phyloP scores from a whole-genome alignment of 1,140 invertebrate species.

The Popillia japonica region DNA sequence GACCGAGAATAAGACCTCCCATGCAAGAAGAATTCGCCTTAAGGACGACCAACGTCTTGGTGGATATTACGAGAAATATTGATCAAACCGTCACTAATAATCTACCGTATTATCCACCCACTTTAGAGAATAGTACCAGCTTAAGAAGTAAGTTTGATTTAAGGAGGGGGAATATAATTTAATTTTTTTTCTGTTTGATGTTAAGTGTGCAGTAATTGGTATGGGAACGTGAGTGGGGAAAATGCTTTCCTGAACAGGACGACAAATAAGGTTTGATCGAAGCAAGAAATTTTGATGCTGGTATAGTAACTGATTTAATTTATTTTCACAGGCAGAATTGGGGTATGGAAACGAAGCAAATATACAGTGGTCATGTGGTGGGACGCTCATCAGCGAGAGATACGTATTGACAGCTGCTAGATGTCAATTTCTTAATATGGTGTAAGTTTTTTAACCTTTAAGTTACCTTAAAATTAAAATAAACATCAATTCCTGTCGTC shows the following conservation, averaged over 20 bases:
- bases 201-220: neutral
- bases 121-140: conserved; percentile 11
- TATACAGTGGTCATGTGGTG: conserved; percentile 64
- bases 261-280: neutral
- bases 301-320: neutral
- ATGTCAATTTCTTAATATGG: conserved; percentile 61
- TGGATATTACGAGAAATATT: neutral
- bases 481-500: no score
- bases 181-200: neutral
- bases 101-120: neutral
- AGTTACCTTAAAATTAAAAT: no score
- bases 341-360: conserved; percentile 46
- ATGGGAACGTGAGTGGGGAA: neutral
- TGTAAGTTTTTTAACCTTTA: neutral
- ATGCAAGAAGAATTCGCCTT: no score
- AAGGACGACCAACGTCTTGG: no score
- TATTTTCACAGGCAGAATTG: conserved; percentile 47
- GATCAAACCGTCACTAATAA: neutral
- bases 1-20: no score
- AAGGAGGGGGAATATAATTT: neutral
- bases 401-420: conserved; percentile 80
- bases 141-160: conserved; percentile 21
- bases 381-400: conserved; percentile 71
- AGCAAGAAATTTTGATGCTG: neutral
- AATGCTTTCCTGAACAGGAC: neutral